Conservation (phyloP, 2,797 vertebrate species). For the Podarcis lilfordi region DNA sequence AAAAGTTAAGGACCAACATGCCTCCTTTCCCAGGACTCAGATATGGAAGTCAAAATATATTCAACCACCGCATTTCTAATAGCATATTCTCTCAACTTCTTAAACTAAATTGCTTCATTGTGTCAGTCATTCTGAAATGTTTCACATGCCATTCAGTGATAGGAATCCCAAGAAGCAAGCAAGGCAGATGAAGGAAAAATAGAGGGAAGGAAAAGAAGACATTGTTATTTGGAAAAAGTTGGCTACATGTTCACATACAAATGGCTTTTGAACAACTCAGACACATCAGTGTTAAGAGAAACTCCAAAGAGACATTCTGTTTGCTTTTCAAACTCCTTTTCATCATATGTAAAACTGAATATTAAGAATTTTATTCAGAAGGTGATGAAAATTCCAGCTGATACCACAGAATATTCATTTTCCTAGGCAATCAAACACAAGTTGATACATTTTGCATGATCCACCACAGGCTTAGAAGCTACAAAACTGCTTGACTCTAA, state of each 20-base stretch:
- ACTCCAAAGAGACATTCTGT: background rate
- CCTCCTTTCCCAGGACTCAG: background rate
- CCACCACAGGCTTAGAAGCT: background rate
- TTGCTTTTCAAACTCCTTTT: background rate
- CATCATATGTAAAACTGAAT: background rate
- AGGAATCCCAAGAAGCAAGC: background rate
- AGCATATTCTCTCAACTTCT: background rate
- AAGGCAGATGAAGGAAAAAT: background rate
- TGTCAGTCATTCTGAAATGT: accelerated
- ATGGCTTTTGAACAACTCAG: background rate
- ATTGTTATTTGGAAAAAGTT: background rate
- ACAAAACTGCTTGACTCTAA: background rate
- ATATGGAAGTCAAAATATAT: slow-evolving; percentile 20
- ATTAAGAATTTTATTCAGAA: background rate
- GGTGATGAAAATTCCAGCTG: background rate
- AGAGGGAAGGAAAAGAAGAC: background rate
- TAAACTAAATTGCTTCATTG: background rate
- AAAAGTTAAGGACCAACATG: background rate
- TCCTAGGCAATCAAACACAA: background rate
- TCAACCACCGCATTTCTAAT: background rate
- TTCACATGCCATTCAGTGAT: background rate
- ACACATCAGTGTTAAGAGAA: background rate
- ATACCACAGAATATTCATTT: background rate
- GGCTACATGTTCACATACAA: background rate
- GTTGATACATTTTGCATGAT: background rate